phyloP scores from a whole-genome alignment of 2,797 vertebrate genomes.

The Gallinago nigripennis region DNA sequence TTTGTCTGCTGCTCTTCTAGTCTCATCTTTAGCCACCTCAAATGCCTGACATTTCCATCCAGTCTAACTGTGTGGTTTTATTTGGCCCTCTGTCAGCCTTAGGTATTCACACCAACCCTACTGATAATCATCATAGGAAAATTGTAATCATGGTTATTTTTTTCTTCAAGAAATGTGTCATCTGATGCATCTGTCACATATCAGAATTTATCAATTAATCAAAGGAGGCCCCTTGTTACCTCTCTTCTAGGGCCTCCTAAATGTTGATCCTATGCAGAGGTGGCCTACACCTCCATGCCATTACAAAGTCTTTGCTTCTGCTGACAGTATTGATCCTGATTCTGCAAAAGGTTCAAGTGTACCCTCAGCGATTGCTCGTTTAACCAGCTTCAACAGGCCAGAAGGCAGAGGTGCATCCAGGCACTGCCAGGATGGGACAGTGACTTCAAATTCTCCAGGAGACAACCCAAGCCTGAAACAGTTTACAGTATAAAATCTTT shows the following conservation, averaged over 20 bases:
- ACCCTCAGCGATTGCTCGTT: neutral
- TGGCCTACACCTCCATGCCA: neutral
- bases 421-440: neutral
- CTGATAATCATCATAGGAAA: neutral
- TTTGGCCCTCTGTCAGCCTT: neutral
- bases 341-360: neutral
- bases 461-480: neutral
- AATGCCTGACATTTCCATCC: neutral
- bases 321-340: neutral
- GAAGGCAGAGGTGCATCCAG: neutral
- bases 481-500: neutral
- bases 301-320: neutral
- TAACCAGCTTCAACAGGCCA: neutral
- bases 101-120: neutral
- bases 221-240: neutral
- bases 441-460: neutral
- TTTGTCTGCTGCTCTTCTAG: neutral
- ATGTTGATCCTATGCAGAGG: neutral
- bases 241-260: neutral
- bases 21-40: neutral
- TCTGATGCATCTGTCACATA: neutral
- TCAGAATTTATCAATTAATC: neutral
- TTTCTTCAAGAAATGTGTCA: neutral
- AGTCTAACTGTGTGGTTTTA: neutral
- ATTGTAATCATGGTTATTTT: neutral